Conservation (phyloP, 2,888 invertebrate genomes). For the Schrankia costaestrigalis region DNA sequence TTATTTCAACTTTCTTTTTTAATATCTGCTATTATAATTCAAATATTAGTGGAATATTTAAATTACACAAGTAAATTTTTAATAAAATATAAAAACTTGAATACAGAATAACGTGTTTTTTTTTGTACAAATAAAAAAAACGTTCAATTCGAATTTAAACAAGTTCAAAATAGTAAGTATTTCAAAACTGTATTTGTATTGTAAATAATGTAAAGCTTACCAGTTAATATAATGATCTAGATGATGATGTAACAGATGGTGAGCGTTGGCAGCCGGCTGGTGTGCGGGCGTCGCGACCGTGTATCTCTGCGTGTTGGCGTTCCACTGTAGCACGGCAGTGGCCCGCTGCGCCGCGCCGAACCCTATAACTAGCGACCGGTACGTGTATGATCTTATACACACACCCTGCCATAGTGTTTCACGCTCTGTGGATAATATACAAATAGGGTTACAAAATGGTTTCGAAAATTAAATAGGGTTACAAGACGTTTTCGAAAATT, state of each 20-base stretch:
- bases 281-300: slow-evolving; percentile 89
- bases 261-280: slow-evolving; percentile 91
- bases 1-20: too few relatives aligned
- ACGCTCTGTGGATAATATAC: slow-evolving; percentile 71
- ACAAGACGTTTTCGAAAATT: too few relatives aligned
- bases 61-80: too few relatives aligned
- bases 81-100: too few relatives aligned
- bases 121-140: too few relatives aligned
- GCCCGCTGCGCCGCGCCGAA: slow-evolving; percentile 94
- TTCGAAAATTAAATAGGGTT: neutral
- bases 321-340: slow-evolving; percentile 92
- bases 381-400: slow-evolving; percentile 94
- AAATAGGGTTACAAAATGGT: neutral
- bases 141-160: too few relatives aligned
- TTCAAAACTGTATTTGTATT: too few relatives aligned
- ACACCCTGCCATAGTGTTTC: slow-evolving; percentile 75
- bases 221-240: slow-evolving; percentile 93
- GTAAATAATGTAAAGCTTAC: slow-evolving; percentile 56
- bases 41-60: too few relatives aligned
- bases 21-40: too few relatives aligned
- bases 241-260: slow-evolving; percentile 93
- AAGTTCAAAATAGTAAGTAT: too few relatives aligned
- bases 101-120: too few relatives aligned
- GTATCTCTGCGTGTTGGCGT: slow-evolving; percentile 87
- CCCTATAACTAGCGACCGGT: slow-evolving; percentile 92